These are phyloP conservation scores for Pyxicephalus adspersus DNA, from an alignment of 2,113 vertebrate species.

Conservation along the genomic window DNA sequence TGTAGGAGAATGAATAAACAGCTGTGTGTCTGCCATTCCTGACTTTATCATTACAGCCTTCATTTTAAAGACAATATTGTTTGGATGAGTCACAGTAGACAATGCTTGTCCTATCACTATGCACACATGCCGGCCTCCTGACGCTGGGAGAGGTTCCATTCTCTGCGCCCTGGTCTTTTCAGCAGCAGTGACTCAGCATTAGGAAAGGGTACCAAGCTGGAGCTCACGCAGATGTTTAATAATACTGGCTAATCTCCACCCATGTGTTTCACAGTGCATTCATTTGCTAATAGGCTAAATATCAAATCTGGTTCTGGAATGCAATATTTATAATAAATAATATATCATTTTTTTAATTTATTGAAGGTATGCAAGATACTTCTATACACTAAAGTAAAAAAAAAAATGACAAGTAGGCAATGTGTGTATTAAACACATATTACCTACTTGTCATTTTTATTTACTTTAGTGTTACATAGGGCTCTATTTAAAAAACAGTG, in stretches of 20 bases:
- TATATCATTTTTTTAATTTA: too few species aligned
- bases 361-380: too few species aligned
- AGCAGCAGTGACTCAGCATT: not conserved
- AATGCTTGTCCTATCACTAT: conserved; percentile 7
- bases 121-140: not conserved
- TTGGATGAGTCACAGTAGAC: conserved; percentile 7
- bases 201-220: not conserved
- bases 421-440: too few species aligned
- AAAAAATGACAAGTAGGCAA: too few species aligned
- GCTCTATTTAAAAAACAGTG: too few species aligned
- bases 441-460: too few species aligned
- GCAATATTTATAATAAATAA: too few species aligned
- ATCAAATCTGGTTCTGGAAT: too few species aligned
- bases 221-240: conserved; percentile 14
- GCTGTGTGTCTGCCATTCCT: not conserved
- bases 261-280: not conserved
- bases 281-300: too few species aligned
- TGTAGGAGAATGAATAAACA: conserved; percentile 4
- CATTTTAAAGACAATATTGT: conserved; percentile 30
- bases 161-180: not conserved
- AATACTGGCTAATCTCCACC: not conserved
- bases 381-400: too few species aligned
- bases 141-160: not conserved
- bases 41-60: conserved; percentile 30
- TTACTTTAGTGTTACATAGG: too few species aligned